Evolutionary conservation across 2,888 invertebrate genomes (phyloP), one percentile per base, ranked within the genome.

Genomic region (Spicauda simplicius): DNA sequence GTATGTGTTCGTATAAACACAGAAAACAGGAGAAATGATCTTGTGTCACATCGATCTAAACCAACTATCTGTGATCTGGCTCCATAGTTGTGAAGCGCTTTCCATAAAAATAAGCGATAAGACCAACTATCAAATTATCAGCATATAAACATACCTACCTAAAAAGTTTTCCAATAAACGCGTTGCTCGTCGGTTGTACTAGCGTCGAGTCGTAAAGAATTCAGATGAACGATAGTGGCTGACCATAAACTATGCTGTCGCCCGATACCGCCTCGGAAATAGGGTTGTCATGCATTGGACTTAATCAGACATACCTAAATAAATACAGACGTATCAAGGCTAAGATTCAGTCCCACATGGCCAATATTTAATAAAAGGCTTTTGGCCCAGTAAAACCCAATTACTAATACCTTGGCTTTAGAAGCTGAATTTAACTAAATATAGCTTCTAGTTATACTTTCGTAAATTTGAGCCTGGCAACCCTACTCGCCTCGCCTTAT

Each of bases 191-290:
- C 60, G 41, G 55, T 56, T 71, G 71, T 65, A 68, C 73, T 73
- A 70, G 61, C 69, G 72, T 71, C 70, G 70, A 62, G 72, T 69
- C 69, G 67, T 72, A 73, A 80, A 80, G 81, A 82, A 83, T 80
- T 80, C 76, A 83, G 90, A 90, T 89, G 84, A 76, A 78, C 80
- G 90, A 90, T 90, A 90, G 79, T 73, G 77, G 71, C 73, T 72
- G 76, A 76, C 84, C 84, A 88, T 90, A 90, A 90, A 90, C 77
- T 79, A 85, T 78, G 77, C 82, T 87, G 86, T 87, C 86, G 79
- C 81, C 83, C 76, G 82, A 81, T 83, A 80, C 79, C 77, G 78
- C 79, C 80, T 74, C 71, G 64, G 62, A 45, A 45, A 45, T 45
- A 45, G 45, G 45, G 45, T 45, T 45, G 5, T n/a, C 45, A 45